phyloP scores from a whole-genome alignment of 2,113 vertebrate genomes.

The Zosterops pallidus region DNA sequence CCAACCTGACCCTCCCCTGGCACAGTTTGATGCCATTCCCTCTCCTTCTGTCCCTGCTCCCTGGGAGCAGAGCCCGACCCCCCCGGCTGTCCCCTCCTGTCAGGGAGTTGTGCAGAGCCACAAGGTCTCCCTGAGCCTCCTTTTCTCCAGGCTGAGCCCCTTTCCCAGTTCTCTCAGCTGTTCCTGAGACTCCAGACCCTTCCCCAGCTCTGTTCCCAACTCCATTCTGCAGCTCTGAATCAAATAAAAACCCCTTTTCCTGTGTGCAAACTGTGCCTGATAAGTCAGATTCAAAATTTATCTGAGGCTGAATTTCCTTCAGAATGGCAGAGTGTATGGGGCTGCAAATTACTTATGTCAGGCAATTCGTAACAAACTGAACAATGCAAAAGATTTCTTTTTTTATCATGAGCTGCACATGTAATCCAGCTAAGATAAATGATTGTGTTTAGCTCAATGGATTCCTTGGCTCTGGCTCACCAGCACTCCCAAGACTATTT shows the following conservation, averaged over 20 bases:
- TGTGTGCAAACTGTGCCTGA: fast-evolving
- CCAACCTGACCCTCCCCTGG: background rate
- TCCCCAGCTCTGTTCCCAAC: background rate
- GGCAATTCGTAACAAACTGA: background rate
- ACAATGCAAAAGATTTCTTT: background rate
- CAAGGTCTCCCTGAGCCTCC: background rate
- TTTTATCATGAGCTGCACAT: background rate
- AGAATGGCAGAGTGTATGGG: background rate
- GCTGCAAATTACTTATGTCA: background rate
- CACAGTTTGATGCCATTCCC: background rate
- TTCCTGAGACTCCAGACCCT: background rate
- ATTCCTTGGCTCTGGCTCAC: constrained; percentile 4
- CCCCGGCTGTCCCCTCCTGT: background rate
- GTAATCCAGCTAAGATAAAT: constrained; percentile 37
- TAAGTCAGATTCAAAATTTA: background rate
- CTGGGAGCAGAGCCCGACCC: background rate
- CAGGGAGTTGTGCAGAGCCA: background rate
- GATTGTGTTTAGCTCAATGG: constrained; percentile 24
- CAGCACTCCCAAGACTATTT: constrained; percentile 15
- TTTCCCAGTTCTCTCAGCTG: background rate
- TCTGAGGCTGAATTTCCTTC: background rate
- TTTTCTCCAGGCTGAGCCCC: background rate
- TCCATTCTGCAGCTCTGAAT: background rate
- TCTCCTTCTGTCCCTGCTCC: background rate
- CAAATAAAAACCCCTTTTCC: background rate